phyloP scores from a whole-genome alignment of 2,797 vertebrate genomes.

The Fratercula arctica region DNA sequence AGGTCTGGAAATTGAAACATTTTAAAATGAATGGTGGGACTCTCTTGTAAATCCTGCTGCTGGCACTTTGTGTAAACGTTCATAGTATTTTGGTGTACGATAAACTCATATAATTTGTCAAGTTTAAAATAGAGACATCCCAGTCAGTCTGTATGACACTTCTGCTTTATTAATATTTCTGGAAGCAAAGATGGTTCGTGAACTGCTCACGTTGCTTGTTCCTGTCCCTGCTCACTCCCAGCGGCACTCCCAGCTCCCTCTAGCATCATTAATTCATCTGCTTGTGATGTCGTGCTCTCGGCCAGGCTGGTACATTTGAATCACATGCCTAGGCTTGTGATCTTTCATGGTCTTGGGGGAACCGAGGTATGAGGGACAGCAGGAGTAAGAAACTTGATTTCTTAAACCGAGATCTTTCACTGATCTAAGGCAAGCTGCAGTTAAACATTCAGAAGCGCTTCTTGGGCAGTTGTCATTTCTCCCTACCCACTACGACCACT shows the following conservation, averaged over 20 bases:
- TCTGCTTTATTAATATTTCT: neutral
- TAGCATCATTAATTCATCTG: neutral
- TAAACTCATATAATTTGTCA: neutral
- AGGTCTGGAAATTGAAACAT: neutral
- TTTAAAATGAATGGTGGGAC: neutral
- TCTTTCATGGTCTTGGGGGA: neutral
- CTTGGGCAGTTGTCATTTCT: neutral
- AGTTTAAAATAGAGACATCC: neutral
- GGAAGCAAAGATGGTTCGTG: neutral
- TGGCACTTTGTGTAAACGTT: neutral
- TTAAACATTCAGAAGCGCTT: neutral
- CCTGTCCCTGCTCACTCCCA: neutral
- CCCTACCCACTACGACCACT: neutral
- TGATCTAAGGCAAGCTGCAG: neutral
- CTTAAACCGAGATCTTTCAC: neutral
- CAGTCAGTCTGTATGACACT: neutral
- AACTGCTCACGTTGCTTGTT: neutral
- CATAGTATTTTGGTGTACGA: neutral
- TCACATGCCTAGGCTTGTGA: neutral
- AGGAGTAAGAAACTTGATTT: neutral
- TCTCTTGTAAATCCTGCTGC: neutral
- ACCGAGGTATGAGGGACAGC: neutral
- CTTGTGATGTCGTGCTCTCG: neutral
- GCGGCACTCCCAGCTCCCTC: neutral
- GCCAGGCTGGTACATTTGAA: neutral